A percentile compares a stretch with the other conserved stretches of the same genome.
Conservation (phyloP, 2,888 invertebrate genomes). For the Mesorhabditis spiculigera region DNA sequence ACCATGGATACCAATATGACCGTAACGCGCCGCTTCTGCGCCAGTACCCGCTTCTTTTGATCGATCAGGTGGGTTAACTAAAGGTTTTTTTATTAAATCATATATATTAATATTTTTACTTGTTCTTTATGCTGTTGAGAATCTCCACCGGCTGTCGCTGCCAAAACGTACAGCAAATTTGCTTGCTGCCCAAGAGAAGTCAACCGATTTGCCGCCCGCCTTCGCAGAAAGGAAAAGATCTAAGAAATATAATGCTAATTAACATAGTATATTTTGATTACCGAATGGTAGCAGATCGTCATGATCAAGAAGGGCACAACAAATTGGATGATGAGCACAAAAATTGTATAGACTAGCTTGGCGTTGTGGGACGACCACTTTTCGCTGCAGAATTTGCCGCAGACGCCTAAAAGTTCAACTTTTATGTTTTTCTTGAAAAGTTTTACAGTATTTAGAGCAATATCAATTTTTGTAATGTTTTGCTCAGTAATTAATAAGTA, state of each 20-base stretch:
- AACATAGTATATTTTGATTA: not conserved
- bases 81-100: not conserved
- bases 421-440: too few relatives aligned
- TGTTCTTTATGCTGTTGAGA: constrained; percentile 36
- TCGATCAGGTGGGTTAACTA: constrained; percentile 33
- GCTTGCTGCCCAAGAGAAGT: constrained; percentile 36
- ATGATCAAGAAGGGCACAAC: constrained; percentile 88
- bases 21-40: constrained; percentile 30
- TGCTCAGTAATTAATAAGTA: too few relatives aligned
- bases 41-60: constrained; percentile 30
- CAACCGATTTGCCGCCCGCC: constrained; percentile 27
- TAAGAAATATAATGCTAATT: not conserved
- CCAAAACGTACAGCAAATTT: constrained; percentile 32
- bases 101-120: constrained; percentile 9
- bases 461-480: too few relatives aligned
- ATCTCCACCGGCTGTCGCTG: constrained; percentile 36
- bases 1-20: constrained; percentile 35
- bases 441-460: too few relatives aligned
- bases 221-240: constrained; percentile 33
- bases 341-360: constrained; percentile 75
- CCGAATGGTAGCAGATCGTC: constrained; percentile 87
- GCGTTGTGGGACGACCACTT: constrained; percentile 82
- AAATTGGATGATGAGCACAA: constrained; percentile 85
- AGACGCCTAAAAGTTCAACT: constrained; percentile 23
- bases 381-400: constrained; percentile 57